Conservation (phyloP, 2,888 invertebrate species). For the Philereme vetulata region DNA sequence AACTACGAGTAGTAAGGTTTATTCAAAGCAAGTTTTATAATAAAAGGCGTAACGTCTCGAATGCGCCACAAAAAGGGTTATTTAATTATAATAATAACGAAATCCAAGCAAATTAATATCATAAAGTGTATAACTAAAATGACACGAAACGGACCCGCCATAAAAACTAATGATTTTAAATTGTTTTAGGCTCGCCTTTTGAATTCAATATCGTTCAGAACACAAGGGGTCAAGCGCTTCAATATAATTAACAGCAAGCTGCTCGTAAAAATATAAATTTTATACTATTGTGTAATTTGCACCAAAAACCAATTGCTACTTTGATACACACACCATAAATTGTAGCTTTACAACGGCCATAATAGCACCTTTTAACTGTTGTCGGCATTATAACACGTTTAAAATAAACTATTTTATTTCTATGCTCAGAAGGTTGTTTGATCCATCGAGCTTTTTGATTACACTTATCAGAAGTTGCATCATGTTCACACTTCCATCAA, state of each 20-base stretch:
- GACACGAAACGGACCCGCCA: constrained; percentile 31
- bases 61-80: constrained; percentile 14
- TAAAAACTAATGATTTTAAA: constrained; percentile 40
- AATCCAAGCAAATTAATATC: constrained; percentile 25
- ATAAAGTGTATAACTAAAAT: constrained; percentile 38
- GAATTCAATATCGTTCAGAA: constrained; percentile 32
- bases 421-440: constrained; percentile 26
- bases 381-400: constrained; percentile 35
- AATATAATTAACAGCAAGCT: constrained; percentile 43
- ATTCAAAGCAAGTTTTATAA: neutral
- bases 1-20: no score
- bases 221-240: constrained; percentile 28
- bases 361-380: constrained; percentile 41
- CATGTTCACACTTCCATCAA: constrained; percentile 29
- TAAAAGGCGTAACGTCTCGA: constrained; percentile 9
- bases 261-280: constrained; percentile 41
- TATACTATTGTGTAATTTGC: constrained; percentile 41
- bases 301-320: constrained; percentile 46
- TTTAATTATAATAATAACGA: constrained; percentile 29
- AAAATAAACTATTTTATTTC: constrained; percentile 31
- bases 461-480: constrained; percentile 29
- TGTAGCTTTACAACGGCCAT: constrained; percentile 44
- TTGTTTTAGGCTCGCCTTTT: constrained; percentile 36
- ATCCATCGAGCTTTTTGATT: constrained; percentile 20
- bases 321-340: constrained; percentile 49